phyloP scores from a whole-genome alignment of 2,113 vertebrate genomes.

The Pangasianodon gigas region DNA sequence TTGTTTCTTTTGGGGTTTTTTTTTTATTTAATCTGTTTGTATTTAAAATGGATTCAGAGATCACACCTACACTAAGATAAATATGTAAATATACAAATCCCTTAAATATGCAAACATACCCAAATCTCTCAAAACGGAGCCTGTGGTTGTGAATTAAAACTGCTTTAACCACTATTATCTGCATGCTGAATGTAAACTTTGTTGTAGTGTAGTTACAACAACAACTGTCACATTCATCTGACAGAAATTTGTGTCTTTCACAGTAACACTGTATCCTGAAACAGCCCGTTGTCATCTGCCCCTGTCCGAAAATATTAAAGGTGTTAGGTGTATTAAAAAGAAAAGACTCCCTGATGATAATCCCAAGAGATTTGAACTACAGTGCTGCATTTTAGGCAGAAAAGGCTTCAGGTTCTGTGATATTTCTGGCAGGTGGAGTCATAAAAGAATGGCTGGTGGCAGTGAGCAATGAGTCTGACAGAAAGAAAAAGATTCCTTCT shows the following conservation, averaged over 20 bases:
- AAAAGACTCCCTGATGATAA: neutral
- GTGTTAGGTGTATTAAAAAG: neutral
- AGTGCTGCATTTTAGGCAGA: neutral
- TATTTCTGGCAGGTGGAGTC: neutral
- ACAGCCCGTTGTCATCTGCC: neutral
- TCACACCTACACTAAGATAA: conserved; percentile 16
- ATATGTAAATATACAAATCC: neutral
- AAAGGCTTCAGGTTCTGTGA: neutral
- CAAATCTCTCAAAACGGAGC: neutral
- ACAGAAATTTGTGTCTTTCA: neutral
- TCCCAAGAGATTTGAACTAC: neutral
- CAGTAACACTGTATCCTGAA: neutral
- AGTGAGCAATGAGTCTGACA: neutral
- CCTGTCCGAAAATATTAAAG: neutral
- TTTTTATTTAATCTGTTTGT: neutral
- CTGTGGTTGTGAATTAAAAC: neutral
- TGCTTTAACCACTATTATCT: neutral
- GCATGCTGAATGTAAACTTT: neutral
- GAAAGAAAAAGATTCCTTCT: neutral
- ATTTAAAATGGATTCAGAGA: neutral
- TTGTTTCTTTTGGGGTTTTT: neutral
- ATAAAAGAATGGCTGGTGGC: neutral
- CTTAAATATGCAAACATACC: neutral
- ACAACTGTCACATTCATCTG: neutral
- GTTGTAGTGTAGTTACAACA: neutral